Evolutionary conservation across 2,113 vertebrate genomes (phyloP).

Genomic region (Sander vitreus): DNA sequence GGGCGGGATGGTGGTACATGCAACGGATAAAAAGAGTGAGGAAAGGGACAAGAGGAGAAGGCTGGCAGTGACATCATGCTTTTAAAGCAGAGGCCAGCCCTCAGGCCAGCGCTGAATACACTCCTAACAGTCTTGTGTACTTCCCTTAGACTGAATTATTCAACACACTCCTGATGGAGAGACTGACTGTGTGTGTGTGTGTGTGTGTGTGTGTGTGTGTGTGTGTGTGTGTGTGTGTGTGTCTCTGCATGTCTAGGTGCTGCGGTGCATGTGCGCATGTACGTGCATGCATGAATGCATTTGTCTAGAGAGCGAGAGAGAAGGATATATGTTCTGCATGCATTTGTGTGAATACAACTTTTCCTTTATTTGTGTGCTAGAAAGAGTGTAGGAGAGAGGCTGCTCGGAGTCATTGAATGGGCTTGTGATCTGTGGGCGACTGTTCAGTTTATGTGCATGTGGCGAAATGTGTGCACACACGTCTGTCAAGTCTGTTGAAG

Average conservation of each 20-base stretch:
- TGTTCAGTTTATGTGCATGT: slow-evolving; percentile 56
- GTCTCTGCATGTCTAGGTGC: slow-evolving; percentile 36
- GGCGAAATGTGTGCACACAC: slow-evolving; percentile 30
- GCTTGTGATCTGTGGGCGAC: slow-evolving; percentile 67
- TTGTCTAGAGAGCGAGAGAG: slow-evolving; percentile 49
- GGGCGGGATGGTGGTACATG: slow-evolving; percentile 13
- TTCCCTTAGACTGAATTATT: slow-evolving; percentile 80
- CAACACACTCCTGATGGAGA: slow-evolving; percentile 76
- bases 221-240: slow-evolving; percentile 37
- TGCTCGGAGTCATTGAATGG: slow-evolving; percentile 62
- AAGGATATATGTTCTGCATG: slow-evolving; percentile 52
- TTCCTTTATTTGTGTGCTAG: slow-evolving; percentile 52
- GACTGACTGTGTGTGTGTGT: slow-evolving; percentile 61
- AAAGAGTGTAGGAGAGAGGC: slow-evolving; percentile 49
- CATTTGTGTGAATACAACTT: slow-evolving; percentile 64
- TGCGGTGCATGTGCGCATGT: slow-evolving; percentile 10
- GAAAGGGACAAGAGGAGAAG: slow-evolving; percentile 50
- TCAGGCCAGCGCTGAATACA: slow-evolving; percentile 69
- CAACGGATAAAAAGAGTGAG: slow-evolving; percentile 40
- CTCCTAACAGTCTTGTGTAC: slow-evolving; percentile 79
- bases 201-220: slow-evolving; percentile 37
- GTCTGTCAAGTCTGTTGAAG: slow-evolving; percentile 68
- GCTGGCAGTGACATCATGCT: slow-evolving; percentile 80
- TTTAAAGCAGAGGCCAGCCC: slow-evolving; percentile 76
- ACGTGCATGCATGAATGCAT: slow-evolving; percentile 41